phyloP scores from a whole-genome alignment of 2,113 vertebrate species.

The Crotalus helleri region DNA sequence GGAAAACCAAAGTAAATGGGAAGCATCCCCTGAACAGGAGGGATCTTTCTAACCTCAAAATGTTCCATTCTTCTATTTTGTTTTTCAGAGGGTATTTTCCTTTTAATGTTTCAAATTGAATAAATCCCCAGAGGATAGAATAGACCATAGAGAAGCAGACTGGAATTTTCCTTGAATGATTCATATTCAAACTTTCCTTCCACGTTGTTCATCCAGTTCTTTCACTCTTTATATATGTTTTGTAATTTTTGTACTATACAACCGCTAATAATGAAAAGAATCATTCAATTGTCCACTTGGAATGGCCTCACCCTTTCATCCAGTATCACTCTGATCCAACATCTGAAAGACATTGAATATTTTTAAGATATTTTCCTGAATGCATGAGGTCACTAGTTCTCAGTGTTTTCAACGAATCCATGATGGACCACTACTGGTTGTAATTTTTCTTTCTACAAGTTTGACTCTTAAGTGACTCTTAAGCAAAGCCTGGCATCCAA shows the following conservation, averaged over 20 bases:
- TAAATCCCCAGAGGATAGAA: constrained; percentile 47
- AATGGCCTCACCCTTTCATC: background rate
- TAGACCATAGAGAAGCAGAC: constrained; percentile 12
- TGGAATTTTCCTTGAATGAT: constrained; percentile 7
- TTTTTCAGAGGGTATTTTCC: constrained; percentile 44
- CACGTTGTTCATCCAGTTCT: background rate
- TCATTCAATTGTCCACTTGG: background rate
- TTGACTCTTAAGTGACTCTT: background rate
- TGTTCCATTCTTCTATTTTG: constrained; percentile 12
- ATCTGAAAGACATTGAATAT: background rate
- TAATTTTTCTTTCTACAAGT: background rate
- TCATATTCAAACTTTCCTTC: constrained; percentile 26
- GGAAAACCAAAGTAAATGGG: constrained; percentile 35
- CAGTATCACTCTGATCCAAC: background rate
- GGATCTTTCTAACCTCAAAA: constrained; percentile 24
- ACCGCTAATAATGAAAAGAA: background rate
- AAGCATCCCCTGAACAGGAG: constrained; percentile 4
- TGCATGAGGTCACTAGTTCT: background rate
- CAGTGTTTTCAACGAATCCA: background rate
- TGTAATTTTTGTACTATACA: constrained; percentile 1
- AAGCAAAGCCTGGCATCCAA: background rate
- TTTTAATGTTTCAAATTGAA: constrained; percentile 51
- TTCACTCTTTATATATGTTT: background rate
- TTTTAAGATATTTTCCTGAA: background rate
- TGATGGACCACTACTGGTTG: background rate